Conservation (phyloP, 2,888 invertebrate species). For the Macrophya alboannulata region DNA sequence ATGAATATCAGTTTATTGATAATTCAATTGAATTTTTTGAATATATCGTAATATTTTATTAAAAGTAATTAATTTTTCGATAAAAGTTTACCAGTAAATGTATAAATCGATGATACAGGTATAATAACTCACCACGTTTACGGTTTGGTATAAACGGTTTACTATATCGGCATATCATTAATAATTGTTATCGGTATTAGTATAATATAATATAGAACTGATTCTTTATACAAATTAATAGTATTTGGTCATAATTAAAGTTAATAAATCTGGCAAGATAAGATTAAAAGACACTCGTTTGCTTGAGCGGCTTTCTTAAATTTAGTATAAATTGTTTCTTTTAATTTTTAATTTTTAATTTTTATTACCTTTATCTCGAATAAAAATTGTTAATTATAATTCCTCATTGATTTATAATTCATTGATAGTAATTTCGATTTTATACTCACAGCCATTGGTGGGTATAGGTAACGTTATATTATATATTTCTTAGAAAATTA, state of each 20-base stretch:
- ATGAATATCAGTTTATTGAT: slow-evolving; percentile 6
- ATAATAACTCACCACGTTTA: not conserved
- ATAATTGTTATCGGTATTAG: slow-evolving; percentile 15
- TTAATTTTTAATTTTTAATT: not conserved
- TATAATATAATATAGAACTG: not conserved
- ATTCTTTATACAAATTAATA: slow-evolving; percentile 60
- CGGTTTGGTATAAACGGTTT: not conserved
- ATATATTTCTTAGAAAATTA: slow-evolving; percentile 23
- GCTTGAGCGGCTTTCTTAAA: slow-evolving; percentile 17
- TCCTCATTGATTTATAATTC: not conserved
- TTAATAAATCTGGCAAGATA: slow-evolving; percentile 72
- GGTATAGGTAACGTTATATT: slow-evolving; percentile 28
- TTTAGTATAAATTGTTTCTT: not conserved
- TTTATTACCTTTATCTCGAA: not conserved
- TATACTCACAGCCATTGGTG: slow-evolving; percentile 70
- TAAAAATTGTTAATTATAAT: not conserved
- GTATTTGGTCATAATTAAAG: slow-evolving; percentile 62
- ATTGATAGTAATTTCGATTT: slow-evolving; percentile 59
- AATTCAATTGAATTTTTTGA: not conserved
- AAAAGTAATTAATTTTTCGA: not conserved
- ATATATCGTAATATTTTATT: not conserved
- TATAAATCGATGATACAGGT: not conserved
- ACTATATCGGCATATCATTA: not conserved
- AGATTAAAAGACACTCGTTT: slow-evolving; percentile 31
- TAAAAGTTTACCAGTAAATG: not conserved